Evolutionary conservation across 2,113 vertebrate genomes (phyloP).

Genomic region (Otis tarda): DNA sequence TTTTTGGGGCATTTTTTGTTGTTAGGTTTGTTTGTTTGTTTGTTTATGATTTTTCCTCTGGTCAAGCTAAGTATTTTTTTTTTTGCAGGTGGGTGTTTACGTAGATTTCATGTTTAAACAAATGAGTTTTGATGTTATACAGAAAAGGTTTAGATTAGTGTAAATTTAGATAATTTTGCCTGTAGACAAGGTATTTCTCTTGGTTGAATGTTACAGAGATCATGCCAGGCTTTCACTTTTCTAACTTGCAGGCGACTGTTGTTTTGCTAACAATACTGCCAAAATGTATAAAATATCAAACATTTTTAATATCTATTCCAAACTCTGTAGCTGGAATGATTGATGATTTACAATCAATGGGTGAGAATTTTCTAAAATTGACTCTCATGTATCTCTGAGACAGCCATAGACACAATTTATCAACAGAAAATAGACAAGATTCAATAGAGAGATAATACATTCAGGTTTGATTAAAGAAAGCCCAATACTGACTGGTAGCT

Average conservation of each 20-base stretch:
- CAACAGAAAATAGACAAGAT: neutral
- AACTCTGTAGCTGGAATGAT: neutral
- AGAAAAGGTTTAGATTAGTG: neutral
- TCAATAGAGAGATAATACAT: neutral
- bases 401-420: neutral
- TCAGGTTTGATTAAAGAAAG: neutral
- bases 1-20: neutral
- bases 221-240: neutral
- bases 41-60: neutral
- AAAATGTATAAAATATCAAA: neutral
- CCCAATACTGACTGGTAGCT: neutral
- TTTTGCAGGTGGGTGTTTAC: neutral
- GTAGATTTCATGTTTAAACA: neutral
- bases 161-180: neutral
- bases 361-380: conserved; percentile 1
- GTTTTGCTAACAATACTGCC: neutral
- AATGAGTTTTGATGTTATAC: neutral
- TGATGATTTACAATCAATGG: neutral
- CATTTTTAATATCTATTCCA: neutral
- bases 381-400: neutral
- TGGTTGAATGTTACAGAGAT: neutral
- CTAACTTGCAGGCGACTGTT: neutral
- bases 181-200: neutral
- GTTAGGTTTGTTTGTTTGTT: no score
- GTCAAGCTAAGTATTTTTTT: neutral